Base-by-base conservation (phyloP, 2,113 vertebrate species). In the Mustelus asterias region DNA sequence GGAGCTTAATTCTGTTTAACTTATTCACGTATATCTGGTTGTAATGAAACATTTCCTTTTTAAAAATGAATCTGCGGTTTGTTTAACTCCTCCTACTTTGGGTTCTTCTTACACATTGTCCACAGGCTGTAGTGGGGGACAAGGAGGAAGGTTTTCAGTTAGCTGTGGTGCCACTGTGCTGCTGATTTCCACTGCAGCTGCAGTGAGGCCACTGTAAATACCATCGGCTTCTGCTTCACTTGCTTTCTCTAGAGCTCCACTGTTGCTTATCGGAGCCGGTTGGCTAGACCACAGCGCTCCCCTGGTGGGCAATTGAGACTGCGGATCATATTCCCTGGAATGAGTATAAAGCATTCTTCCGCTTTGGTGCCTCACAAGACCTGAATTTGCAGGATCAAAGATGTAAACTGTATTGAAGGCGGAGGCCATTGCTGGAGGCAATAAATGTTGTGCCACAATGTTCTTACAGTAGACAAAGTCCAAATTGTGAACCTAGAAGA, bases 401-500 rank as follows among this genome's bases (percentile, higher is more conserved):
- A 98, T 96, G 94, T 96, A 97, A 96, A 97, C 96, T 0, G 98
- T 96, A 3, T 97, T 98, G 95, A 96, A 24, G 0, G 97, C 96
- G 94, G 97, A 96, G 63, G 96, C 85, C 94, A 97, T 96, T 96
- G 97, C 96, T 29, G 97, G 96, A 96, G 95, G 96, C 95, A 16
- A 96, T 1, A 98, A 97, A 95, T 97, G 97, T 94, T 97, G 96
- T 90, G 97, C 97, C 95, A 97, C 97, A 5, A 97, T 97, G 96
- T 98, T 98, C 96, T 97, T 98, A 96, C 98, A 98, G 96, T 76
- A 96, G 94, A 97, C 97, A 78, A 98, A 97, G 96, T 98, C 97
- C 0, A 83, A 37, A 13, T 97, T 97, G 69, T 97, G 97, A 0
- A 98, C 96, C 98, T 98, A 96, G 54, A 96, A 96, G 94, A 95